These are phyloP conservation scores for Anhinga rufa DNA, from an alignment of 2,113 vertebrate genomes.

Conservation along the genomic window DNA sequence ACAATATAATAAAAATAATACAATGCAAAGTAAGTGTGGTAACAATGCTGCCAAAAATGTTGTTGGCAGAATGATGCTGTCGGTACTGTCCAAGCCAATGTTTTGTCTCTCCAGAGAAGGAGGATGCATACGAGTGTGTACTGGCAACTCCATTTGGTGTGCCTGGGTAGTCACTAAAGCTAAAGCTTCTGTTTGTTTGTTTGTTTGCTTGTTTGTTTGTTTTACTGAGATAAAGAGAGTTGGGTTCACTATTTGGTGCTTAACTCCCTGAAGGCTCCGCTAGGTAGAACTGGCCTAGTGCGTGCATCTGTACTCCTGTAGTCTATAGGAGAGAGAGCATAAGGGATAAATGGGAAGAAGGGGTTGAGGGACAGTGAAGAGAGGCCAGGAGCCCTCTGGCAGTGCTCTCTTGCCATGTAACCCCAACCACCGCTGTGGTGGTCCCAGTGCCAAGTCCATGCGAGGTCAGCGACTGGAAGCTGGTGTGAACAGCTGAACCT, in stretches of 20 bases:
- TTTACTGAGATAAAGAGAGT: background rate
- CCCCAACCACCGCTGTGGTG: background rate
- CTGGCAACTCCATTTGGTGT: background rate
- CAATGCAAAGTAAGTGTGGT: background rate
- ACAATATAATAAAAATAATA: background rate
- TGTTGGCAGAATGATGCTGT: background rate
- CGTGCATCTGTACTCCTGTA: background rate
- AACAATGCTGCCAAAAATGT: background rate
- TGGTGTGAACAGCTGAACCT: background rate
- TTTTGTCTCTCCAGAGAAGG: background rate
- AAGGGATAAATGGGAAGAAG: background rate
- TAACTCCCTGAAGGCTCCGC: background rate
- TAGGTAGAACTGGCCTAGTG: background rate
- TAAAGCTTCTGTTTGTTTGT: background rate
- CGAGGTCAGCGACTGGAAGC: background rate
- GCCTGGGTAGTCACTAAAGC: background rate
- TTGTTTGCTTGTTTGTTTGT: background rate
- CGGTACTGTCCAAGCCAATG: background rate
- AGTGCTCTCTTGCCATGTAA: background rate
- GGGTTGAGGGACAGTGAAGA: background rate
- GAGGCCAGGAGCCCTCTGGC: background rate
- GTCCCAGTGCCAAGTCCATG: background rate
- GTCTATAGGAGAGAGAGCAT: background rate
- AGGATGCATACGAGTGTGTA: background rate
- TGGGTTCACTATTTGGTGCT: background rate